These are phyloP conservation scores for Peromyscus nudipes DNA, from an alignment of 2,797 vertebrate species.

Conservation along the genomic window DNA sequence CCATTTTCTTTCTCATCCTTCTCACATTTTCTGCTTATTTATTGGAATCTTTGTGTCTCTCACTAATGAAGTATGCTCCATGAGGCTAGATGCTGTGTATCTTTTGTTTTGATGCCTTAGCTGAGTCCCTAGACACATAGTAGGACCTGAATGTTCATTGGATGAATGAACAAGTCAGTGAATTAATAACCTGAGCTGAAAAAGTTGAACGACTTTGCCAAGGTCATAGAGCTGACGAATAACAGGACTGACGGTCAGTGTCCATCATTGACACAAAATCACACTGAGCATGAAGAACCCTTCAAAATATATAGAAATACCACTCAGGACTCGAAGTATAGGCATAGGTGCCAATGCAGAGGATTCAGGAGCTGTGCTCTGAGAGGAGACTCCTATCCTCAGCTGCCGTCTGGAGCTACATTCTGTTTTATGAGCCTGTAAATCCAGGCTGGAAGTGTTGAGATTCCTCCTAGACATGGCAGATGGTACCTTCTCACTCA, in stretches of 20 bases:
- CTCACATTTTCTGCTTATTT: background rate
- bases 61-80: background rate
- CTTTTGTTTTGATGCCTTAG: conserved; percentile 41
- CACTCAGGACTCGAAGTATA: background rate
- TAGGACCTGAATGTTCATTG: background rate
- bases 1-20: conserved; percentile 32
- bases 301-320: background rate
- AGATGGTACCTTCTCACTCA: background rate
- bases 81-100: background rate
- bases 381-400: background rate
- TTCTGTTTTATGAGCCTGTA: conserved; percentile 1
- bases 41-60: background rate
- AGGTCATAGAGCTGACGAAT: background rate
- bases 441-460: background rate
- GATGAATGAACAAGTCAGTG: background rate
- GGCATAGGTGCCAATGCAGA: background rate
- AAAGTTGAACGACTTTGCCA: background rate
- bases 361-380: background rate
- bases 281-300: background rate
- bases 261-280: background rate
- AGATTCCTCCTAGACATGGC: background rate
- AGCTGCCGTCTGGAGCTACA: background rate
- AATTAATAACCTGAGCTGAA: conserved; percentile 3
- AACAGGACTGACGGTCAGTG: background rate
- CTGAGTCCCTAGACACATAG: background rate